phyloP scores from a whole-genome alignment of 2,888 invertebrate species.

The Octonoba sinensis region DNA sequence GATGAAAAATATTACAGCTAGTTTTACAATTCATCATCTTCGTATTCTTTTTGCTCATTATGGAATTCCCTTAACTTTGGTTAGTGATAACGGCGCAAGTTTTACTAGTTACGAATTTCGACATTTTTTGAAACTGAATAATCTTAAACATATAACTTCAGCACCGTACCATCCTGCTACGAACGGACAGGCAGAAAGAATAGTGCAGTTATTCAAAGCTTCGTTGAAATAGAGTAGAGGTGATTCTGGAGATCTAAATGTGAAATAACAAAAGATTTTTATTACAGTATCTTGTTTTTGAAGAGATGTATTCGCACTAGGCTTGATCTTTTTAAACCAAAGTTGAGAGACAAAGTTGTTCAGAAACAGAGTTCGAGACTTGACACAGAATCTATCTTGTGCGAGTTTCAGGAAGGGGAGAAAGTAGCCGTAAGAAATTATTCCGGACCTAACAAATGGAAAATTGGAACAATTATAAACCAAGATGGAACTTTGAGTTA shows the following conservation, averaged over 20 bases:
- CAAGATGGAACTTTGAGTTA: too few relatives aligned
- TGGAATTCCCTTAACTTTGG: conserved; percentile 39
- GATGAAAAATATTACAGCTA: conserved; percentile 29
- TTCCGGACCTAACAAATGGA: conserved; percentile 37
- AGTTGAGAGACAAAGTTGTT: conserved; percentile 35
- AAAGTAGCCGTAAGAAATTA: conserved; percentile 43
- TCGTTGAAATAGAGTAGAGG: conserved; percentile 42
- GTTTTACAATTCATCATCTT: conserved; percentile 26
- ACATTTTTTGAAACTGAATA: conserved; percentile 60
- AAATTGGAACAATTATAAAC: conserved; percentile 42
- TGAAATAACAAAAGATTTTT: too few relatives aligned
- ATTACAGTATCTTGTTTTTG: conserved; percentile 40
- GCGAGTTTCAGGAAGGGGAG: conserved; percentile 47
- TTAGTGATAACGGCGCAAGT: conserved; percentile 50
- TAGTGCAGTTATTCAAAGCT: conserved; percentile 63
- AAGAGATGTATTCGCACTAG: conserved; percentile 30
- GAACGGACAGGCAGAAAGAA: conserved; percentile 67
- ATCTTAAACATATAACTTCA: conserved; percentile 59
- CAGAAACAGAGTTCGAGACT: conserved; percentile 36
- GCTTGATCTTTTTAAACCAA: conserved; percentile 39
- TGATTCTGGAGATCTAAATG: conserved; percentile 45
- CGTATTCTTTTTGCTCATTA: conserved; percentile 42
- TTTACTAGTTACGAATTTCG: conserved; percentile 27
- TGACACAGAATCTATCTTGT: conserved; percentile 44
- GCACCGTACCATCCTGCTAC: conserved; percentile 66